phyloP scores from a whole-genome alignment of 2,888 invertebrate genomes.

The Nephrotoma appendiculata region DNA sequence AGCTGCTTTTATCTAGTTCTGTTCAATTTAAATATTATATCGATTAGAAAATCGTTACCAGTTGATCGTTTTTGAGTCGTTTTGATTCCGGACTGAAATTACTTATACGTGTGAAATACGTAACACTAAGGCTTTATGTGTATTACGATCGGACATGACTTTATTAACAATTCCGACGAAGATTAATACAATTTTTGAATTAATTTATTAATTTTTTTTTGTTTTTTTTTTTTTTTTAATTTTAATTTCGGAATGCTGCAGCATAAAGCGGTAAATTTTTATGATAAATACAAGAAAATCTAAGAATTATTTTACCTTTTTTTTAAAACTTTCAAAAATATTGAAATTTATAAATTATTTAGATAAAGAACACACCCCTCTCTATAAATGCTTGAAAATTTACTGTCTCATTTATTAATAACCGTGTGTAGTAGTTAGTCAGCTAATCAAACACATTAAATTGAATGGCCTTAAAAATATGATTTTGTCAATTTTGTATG shows the following conservation, averaged over 20 bases:
- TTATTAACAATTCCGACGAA: not conserved
- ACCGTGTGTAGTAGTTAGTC: not conserved
- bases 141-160: not conserved
- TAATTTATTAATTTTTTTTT: not conserved
- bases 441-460: not conserved
- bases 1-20: not conserved
- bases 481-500: not conserved
- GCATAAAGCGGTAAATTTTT: conserved; percentile 33
- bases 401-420: conserved; percentile 2
- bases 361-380: not conserved
- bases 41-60: not conserved
- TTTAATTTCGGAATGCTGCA: conserved; percentile 22
- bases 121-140: not conserved
- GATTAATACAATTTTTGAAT: not conserved
- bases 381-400: conserved; percentile 5
- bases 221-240: conserved; percentile 7
- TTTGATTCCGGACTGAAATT: not conserved
- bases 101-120: not conserved
- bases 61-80: not conserved
- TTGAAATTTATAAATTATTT: not conserved
- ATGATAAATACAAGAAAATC: not conserved
- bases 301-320: conserved; percentile 2
- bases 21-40: not conserved
- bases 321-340: conserved; percentile 2
- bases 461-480: not conserved